These are phyloP conservation scores for Pecten maximus DNA, from an alignment of 2,888 invertebrate genomes.

Conservation along the genomic window DNA sequence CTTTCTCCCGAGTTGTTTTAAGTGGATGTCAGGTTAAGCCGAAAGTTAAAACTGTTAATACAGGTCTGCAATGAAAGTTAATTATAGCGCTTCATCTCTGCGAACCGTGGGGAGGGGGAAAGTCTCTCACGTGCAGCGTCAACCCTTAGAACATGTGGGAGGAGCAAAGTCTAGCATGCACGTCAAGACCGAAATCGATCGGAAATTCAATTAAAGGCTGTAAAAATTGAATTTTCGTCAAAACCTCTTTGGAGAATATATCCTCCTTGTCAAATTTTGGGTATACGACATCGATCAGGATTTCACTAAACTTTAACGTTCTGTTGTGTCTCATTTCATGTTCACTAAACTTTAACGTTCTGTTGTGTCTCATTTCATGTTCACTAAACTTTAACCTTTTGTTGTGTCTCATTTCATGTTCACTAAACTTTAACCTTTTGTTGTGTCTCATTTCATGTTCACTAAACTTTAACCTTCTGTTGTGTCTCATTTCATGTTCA, in stretches of 20 bases:
- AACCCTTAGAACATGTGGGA: not conserved
- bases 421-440: too few relatives aligned
- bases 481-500: too few relatives aligned
- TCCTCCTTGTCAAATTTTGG: not conserved
- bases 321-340: too few relatives aligned
- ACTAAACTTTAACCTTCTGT: too few relatives aligned
- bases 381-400: too few relatives aligned
- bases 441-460: not conserved
- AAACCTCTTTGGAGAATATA: not conserved
- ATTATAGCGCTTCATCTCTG: not conserved
- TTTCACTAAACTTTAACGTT: not conserved
- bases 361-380: too few relatives aligned
- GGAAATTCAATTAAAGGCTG: slow-evolving; percentile 4
- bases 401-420: too few relatives aligned
- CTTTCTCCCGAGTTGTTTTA: not conserved
- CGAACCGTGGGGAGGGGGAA: not conserved
- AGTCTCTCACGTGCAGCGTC: not conserved
- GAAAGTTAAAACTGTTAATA: not conserved
- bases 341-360: too few relatives aligned
- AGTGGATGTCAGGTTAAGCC: slow-evolving; percentile 7
- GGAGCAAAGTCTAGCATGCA: not conserved
- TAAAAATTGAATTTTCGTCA: not conserved
- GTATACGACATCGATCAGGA: not conserved
- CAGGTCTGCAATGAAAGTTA: not conserved
- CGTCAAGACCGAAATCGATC: not conserved